Conservation (phyloP, 1,140 invertebrate species). For the Drosophila repletoides region DNA sequence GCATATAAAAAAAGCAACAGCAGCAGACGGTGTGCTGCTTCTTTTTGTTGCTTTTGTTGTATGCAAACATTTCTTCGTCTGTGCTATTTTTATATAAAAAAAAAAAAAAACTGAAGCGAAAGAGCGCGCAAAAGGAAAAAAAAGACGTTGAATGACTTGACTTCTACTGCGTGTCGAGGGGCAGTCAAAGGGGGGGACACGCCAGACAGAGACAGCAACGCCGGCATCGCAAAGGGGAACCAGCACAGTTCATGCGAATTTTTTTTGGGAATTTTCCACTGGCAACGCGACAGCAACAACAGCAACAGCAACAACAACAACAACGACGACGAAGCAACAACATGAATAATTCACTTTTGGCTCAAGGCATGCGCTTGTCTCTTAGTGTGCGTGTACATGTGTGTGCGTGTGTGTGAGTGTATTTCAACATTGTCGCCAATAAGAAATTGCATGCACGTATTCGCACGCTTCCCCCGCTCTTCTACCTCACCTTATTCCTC, state of each 20-base stretch:
- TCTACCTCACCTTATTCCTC: neutral
- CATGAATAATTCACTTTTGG: slow-evolving; percentile 80
- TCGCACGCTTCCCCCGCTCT: slow-evolving; percentile 2
- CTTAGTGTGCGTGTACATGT: neutral
- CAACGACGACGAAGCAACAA: slow-evolving; percentile 36
- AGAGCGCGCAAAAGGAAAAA: slow-evolving; percentile 34
- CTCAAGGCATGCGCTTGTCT: slow-evolving; percentile 52
- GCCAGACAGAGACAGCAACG: slow-evolving; percentile 16
- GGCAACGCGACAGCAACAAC: slow-evolving; percentile 45
- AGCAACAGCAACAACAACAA: slow-evolving; percentile 44
- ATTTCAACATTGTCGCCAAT: slow-evolving; percentile 73
- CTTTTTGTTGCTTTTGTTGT: slow-evolving; percentile 28
- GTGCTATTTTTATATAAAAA: slow-evolving; percentile 70
- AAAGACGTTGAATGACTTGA: slow-evolving; percentile 59
- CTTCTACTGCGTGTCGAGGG: slow-evolving; percentile 25
- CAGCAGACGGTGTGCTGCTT: slow-evolving; percentile 20
- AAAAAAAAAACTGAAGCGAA: slow-evolving; percentile 46
- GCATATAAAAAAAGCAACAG: slow-evolving; percentile 27
- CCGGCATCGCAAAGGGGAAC: slow-evolving; percentile 49
- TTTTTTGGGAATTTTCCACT: slow-evolving; percentile 80
- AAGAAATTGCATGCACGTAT: slow-evolving; percentile 73
- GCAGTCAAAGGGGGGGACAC: neutral
- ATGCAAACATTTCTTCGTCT: slow-evolving; percentile 76
- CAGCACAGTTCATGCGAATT: slow-evolving; percentile 78
- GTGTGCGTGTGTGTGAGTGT: slow-evolving; percentile 6